Base-by-base conservation (phyloP, 2,113 vertebrate species). In the Heteronetta atricapilla region DNA sequence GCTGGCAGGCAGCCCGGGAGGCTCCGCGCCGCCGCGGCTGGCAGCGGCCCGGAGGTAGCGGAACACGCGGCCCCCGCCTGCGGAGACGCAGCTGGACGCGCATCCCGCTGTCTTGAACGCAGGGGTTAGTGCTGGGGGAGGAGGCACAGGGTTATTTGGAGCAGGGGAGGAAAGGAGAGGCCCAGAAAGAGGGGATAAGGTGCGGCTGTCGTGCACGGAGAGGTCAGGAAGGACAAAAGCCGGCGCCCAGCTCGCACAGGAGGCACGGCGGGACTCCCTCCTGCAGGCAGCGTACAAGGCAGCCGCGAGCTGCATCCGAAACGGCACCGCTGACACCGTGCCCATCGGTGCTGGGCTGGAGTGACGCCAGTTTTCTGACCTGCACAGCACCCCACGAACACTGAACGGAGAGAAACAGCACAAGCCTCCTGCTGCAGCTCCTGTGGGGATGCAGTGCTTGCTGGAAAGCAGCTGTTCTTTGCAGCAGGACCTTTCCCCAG, bases 241-340 rank as follows among this genome's bases (percentile, higher is more conserved):
- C 0, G 0, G 36, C 2, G 6, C 46, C 6, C 16, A 22, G 34
- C 0, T 2, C n/a, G 25, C 63, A 18, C 2, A 7, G 3, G 23
- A 40, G 31, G 29, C 4, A 2, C 2, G 31, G 42, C 59, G 25
- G 59, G 31, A 4, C 2, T 5, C 31, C 50, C 56, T 20, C 8
- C 33, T 23, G 66, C 87, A 31, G 56, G 50, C 0, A 0, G 60
- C n/a, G 3, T 60, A 44, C 48, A 58, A 53, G 36, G 72, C 2
- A 6, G 21, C 4, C 6, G 22, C n/a, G 12, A 42, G 50, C 0
- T 0, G 78, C 52, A 13, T 21, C 36, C 0, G 0, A 33, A 33
- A 59, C 20, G 58, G 15, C 34, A 16, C 34, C 0, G 0, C 63
- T 86, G 13, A 1, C 42, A 8, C 0, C 0, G 23, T 3, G 18